A percentile compares a stretch with the other conserved stretches of the same genome.
These are phyloP conservation scores for Melanchra persicariae DNA, from an alignment of 2,888 invertebrate genomes.

Conservation along the genomic window DNA sequence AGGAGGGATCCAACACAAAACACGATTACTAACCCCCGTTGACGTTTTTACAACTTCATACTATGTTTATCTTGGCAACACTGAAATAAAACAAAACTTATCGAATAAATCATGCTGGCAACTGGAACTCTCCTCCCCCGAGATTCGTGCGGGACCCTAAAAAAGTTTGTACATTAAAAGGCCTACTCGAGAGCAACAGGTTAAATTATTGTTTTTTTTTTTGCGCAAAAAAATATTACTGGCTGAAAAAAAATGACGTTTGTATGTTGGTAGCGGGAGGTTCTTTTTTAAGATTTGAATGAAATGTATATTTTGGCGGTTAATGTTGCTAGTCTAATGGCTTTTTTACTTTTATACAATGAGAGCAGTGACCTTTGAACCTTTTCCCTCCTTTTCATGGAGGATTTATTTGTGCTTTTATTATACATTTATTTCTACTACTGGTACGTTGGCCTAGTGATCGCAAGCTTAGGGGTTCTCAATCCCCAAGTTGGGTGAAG, in stretches of 20 bases:
- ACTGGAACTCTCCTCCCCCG: constrained; percentile 38
- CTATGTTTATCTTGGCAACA: constrained; percentile 47
- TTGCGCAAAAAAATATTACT: constrained; percentile 4
- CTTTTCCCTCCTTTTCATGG: not conserved
- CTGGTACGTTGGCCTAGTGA: too few species aligned
- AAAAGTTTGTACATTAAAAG: constrained; percentile 59
- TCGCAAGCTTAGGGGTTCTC: not conserved
- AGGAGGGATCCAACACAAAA: constrained; percentile 10
- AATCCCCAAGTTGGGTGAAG: not conserved
- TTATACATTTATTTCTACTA: not conserved
- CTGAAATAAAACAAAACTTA: constrained; percentile 58
- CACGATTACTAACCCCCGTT: constrained; percentile 28
- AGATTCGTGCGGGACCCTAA: constrained; percentile 51
- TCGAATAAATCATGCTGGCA: constrained; percentile 53
- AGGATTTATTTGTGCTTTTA: constrained; percentile 5
- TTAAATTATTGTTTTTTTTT: constrained; percentile 52
- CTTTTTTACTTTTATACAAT: constrained; percentile 31
- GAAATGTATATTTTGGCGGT: constrained; percentile 19
- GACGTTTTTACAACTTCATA: constrained; percentile 52
- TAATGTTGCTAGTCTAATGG: constrained; percentile 36
- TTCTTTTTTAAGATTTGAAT: constrained; percentile 35
- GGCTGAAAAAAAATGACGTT: constrained; percentile 33
- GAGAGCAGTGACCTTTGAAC: constrained; percentile 17
- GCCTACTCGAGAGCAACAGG: constrained; percentile 63
- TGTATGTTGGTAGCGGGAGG: constrained; percentile 25